Evolutionary conservation across 2,888 invertebrate species (phyloP).

Genomic region (Imbricaverruca yamaguchii): DNA sequence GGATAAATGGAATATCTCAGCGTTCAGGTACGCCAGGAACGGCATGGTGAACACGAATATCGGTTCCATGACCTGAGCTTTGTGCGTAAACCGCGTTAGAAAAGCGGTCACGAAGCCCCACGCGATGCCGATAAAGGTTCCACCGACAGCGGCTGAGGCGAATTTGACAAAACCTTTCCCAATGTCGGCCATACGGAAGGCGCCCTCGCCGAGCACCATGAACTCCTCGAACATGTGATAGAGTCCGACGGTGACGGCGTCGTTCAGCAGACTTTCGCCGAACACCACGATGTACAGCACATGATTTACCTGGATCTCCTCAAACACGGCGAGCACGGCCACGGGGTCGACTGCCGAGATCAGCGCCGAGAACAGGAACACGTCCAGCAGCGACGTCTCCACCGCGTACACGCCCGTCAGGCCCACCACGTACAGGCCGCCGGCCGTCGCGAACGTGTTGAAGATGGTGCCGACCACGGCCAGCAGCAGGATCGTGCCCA

Average conservation of each 20-base stretch:
- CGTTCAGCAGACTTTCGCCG: slow-evolving; percentile 51
- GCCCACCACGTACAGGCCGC: slow-evolving; percentile 36
- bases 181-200: slow-evolving; percentile 40
- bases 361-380: slow-evolving; percentile 25
- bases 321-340: slow-evolving; percentile 47
- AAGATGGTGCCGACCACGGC: slow-evolving; percentile 46
- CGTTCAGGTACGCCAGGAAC: slow-evolving; percentile 48
- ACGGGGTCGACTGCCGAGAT: slow-evolving; percentile 48
- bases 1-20: slow-evolving; percentile 50
- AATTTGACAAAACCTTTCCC: slow-evolving; percentile 44
- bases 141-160: slow-evolving; percentile 44
- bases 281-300: slow-evolving; percentile 50
- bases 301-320: slow-evolving; percentile 48
- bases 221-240: slow-evolving; percentile 45
- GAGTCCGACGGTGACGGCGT: slow-evolving; percentile 50
- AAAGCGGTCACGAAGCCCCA: slow-evolving; percentile 44
- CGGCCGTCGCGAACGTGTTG: slow-evolving; percentile 44
- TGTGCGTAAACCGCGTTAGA: slow-evolving; percentile 46
- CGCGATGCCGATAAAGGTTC: slow-evolving; percentile 43
- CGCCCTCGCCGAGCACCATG: slow-evolving; percentile 40
- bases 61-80: slow-evolving; percentile 49
- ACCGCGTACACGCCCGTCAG: slow-evolving; percentile 36
- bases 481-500: slow-evolving; percentile 46
- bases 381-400: slow-evolving; percentile 32
- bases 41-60: slow-evolving; percentile 49